Conservation (phyloP, 2,888 invertebrate genomes). For the Dynastes maya region DNA sequence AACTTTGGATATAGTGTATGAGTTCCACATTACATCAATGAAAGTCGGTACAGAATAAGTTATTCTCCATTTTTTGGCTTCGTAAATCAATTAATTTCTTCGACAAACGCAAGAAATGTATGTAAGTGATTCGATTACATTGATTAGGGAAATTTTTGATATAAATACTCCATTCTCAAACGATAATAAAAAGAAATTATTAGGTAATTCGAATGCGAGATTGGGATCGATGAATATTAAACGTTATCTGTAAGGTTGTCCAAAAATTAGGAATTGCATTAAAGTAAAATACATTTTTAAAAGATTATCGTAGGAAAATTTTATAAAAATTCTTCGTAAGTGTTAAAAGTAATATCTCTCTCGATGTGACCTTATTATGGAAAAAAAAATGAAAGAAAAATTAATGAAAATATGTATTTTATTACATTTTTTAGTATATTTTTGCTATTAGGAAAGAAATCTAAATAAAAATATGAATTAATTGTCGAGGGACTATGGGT, state of each 20-base stretch:
- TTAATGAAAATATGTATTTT: not conserved
- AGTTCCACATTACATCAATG: no score
- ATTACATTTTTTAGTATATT: constrained; percentile 5
- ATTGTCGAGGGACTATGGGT: no score
- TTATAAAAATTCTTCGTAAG: not conserved
- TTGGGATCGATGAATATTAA: not conserved
- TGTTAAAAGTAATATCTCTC: not conserved
- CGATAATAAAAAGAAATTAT: not conserved
- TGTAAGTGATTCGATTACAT: no score
- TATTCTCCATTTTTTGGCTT: no score
- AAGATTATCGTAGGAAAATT: not conserved
- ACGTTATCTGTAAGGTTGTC: not conserved
- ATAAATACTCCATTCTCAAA: not conserved
- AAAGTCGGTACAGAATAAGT: no score
- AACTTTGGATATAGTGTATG: no score
- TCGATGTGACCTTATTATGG: constrained; percentile 16
- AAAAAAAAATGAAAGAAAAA: not conserved
- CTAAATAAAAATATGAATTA: no score
- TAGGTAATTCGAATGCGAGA: not conserved
- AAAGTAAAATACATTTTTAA: not conserved
- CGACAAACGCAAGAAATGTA: no score
- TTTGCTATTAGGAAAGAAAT: constrained; percentile 3
- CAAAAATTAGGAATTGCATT: not conserved
- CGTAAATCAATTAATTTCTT: no score
- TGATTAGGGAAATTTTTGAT: no score